phyloP scores from a whole-genome alignment of 2,113 vertebrate genomes.

The Sylvilagus bachmani region DNA sequence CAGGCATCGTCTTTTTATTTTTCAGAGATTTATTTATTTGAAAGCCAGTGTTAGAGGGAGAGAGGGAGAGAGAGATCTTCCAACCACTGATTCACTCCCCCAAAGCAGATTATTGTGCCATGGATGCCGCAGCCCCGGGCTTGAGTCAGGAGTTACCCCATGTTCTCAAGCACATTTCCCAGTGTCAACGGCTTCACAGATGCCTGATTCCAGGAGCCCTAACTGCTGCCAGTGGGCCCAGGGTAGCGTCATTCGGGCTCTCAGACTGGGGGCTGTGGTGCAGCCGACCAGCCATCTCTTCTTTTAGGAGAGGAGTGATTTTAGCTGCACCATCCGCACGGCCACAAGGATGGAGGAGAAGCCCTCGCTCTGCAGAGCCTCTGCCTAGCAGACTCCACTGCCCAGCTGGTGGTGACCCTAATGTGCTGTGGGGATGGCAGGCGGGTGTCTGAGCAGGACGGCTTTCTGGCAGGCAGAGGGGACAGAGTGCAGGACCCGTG shows the following conservation, averaged over 20 bases:
- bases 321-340: not conserved
- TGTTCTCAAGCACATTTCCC: slow-evolving; percentile 53
- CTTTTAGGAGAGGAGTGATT: not conserved
- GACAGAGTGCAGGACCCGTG: no score
- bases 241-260: slow-evolving; percentile 39
- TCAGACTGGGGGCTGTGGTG: slow-evolving; percentile 5
- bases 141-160: not conserved
- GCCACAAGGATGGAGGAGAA: not conserved
- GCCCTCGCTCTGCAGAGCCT: no score
- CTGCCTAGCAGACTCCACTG: not conserved
- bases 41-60: no score
- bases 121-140: no score
- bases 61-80: no score
- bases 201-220: slow-evolving; percentile 11
- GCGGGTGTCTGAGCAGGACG: not conserved
- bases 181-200: slow-evolving; percentile 51
- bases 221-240: slow-evolving; percentile 56
- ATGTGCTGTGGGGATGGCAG: not conserved
- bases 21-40: no score
- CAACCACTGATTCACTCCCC: no score
- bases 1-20: not conserved
- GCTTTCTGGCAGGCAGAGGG: not conserved
- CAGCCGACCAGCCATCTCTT: slow-evolving; percentile 45
- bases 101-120: no score
- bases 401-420: not conserved